Conservation (phyloP, 2,797 vertebrate species). For the Lepus oiostolus region DNA sequence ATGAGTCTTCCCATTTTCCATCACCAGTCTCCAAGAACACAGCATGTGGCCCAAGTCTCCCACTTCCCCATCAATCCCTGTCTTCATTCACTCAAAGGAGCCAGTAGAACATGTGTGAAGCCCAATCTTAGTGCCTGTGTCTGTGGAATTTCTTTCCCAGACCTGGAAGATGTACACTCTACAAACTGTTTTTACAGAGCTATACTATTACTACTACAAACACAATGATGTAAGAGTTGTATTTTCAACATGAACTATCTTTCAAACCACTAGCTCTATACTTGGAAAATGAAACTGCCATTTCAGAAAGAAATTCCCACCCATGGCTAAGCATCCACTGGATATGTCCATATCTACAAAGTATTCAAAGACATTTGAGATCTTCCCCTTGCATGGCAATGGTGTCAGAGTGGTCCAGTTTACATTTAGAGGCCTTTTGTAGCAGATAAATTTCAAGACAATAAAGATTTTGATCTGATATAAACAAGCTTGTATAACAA, state of each 20-base stretch:
- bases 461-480: conserved; percentile 17
- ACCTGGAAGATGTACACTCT: neutral
- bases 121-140: neutral
- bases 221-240: neutral
- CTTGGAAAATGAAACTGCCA: neutral
- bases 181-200: neutral
- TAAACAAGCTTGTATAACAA: neutral
- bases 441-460: conserved; percentile 37
- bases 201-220: neutral
- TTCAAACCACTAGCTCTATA: too few relatives aligned
- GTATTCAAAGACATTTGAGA: neutral
- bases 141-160: neutral
- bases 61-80: neutral
- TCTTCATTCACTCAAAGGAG: neutral
- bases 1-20: neutral
- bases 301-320: neutral
- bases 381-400: conserved; percentile 33
- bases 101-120: neutral
- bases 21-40: neutral
- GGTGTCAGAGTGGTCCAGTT: neutral
- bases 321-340: neutral
- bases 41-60: neutral
- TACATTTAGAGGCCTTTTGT: neutral
- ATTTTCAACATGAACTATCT: neutral
- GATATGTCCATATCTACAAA: neutral